Percentiles rank a stretch among this genome's conserved stretches.
Evolutionary conservation across 2,113 vertebrate species (phyloP).

Genomic region (Brachyhypopomus gauderio): DNA sequence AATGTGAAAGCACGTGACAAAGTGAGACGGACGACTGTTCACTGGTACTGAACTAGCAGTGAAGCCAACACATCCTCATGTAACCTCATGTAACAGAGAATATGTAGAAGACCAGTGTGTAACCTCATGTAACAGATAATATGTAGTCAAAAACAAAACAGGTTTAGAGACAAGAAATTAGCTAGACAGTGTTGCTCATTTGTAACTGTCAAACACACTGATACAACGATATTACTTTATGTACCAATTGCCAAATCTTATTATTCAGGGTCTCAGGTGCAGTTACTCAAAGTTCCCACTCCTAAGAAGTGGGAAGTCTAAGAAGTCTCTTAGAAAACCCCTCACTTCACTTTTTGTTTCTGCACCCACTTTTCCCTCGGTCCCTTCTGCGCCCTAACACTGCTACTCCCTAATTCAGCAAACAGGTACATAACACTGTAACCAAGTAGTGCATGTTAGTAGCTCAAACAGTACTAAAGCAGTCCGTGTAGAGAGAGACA

Average conservation of each 20-base stretch:
- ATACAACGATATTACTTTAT: neutral
- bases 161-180: constrained; percentile 18
- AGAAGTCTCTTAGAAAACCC: constrained; percentile 1
- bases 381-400: neutral
- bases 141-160: neutral
- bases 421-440: constrained; percentile 36
- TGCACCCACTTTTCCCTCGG: neutral
- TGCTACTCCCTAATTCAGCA: neutral
- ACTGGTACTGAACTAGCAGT: neutral
- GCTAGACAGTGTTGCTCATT: constrained; percentile 20
- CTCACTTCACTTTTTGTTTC: neutral
- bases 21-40: neutral
- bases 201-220: constrained; percentile 19
- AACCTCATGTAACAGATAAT: neutral
- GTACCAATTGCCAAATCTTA: constrained; percentile 37
- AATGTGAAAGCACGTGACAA: constrained; percentile 23
- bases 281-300: neutral
- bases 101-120: neutral
- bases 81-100: neutral
- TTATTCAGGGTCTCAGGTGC: constrained; percentile 24
- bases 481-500: constrained; percentile 28
- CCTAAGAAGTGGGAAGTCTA: neutral
- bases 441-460: constrained; percentile 64
- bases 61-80: constrained; percentile 7
- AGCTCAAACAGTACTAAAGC: constrained; percentile 25